A percentile compares a stretch with the other conserved stretches of the same genome.
These are phyloP conservation scores for Pterobdella sp. DNA, from an alignment of 2,888 invertebrate genomes.

Conservation along the genomic window DNA sequence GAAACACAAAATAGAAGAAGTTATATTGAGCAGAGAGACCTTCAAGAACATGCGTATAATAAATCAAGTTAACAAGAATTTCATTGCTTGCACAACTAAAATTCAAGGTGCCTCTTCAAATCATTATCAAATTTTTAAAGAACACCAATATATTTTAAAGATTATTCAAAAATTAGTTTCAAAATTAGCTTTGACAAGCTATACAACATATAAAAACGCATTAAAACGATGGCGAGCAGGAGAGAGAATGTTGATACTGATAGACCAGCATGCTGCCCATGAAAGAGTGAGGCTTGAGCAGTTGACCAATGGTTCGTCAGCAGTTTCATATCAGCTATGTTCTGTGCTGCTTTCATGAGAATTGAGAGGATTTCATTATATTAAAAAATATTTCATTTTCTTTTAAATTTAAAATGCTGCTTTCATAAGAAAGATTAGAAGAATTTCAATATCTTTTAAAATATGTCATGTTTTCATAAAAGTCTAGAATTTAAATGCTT, in stretches of 20 bases:
- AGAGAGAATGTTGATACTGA: constrained; percentile 42
- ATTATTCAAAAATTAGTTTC: not conserved
- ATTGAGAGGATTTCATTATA: no score
- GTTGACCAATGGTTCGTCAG: constrained; percentile 56
- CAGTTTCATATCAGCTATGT: no score
- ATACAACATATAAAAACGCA: not conserved
- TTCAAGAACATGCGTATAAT: constrained; percentile 61
- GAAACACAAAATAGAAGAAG: no score
- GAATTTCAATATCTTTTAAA: no score
- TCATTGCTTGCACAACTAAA: constrained; percentile 40
- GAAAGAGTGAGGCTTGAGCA: constrained; percentile 72
- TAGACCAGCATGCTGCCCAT: constrained; percentile 82
- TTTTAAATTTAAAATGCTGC: no score
- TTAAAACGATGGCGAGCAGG: constrained; percentile 33
- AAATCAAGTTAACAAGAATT: constrained; percentile 65
- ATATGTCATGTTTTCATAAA: no score
- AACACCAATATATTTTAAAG: not conserved
- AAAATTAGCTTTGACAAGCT: not conserved
- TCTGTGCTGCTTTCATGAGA: no score
- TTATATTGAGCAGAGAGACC: no score
- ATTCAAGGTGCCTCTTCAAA: not conserved
- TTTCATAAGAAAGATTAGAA: no score
- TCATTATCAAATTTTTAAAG: not conserved
- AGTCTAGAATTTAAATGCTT: no score
- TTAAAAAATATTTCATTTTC: no score